Percentiles rank a stretch among this genome's conserved stretches.
Evolutionary conservation across 2,797 vertebrate genomes (phyloP).

Genomic region (Masticophis lateralis): DNA sequence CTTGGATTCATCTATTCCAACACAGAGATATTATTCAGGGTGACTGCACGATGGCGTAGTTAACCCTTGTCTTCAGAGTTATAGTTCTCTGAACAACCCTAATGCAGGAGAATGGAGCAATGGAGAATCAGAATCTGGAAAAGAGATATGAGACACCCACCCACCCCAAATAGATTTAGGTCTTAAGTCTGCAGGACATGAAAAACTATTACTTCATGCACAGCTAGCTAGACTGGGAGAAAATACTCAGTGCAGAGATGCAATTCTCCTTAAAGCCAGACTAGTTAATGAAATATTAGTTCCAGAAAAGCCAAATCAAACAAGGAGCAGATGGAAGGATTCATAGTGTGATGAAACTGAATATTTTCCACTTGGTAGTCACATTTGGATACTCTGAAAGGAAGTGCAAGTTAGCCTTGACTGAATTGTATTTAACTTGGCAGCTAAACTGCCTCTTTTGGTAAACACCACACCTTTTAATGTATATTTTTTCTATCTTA

Average conservation of each 20-base stretch:
- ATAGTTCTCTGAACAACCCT: neutral
- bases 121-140: neutral
- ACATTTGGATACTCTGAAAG: conserved; percentile 14
- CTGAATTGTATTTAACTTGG: conserved; percentile 58
- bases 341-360: conserved; percentile 5
- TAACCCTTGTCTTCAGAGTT: neutral
- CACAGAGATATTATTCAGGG: neutral
- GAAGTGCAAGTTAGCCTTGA: conserved; percentile 27
- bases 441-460: conserved; percentile 38
- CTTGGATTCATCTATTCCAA: neutral
- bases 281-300: neutral
- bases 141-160: neutral
- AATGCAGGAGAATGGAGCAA: neutral
- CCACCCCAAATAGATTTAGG: neutral
- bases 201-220: neutral
- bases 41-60: neutral
- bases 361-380: conserved; percentile 17
- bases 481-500: conserved; percentile 35
- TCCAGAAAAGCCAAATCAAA: conserved; percentile 41
- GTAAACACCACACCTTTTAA: conserved; percentile 58
- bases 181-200: neutral
- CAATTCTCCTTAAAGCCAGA: conserved; percentile 7
- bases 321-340: neutral
- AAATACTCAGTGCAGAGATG: conserved; percentile 11
- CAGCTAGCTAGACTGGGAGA: neutral